A percentile compares a stretch with the other conserved stretches of the same genome.
These are phyloP conservation scores for Baccha elongata DNA, from an alignment of 2,888 invertebrate species.

Conservation along the genomic window DNA sequence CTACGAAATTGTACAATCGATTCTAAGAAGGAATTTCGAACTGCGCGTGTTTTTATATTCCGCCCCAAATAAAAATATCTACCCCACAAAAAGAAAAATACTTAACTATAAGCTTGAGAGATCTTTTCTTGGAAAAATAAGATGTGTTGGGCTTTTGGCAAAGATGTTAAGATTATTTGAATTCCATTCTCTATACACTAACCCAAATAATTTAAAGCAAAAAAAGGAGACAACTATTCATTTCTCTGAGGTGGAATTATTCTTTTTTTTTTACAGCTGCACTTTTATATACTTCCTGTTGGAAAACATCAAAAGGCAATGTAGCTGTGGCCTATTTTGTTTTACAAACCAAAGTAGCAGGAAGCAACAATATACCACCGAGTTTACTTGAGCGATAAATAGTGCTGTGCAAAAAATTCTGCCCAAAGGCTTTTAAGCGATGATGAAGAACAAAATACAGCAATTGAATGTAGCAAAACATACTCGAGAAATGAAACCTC, in stretches of 20 bases:
- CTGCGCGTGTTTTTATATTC: constrained; percentile 44
- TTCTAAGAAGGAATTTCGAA: constrained; percentile 59
- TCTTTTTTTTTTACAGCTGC: neutral
- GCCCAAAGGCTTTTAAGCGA: no score
- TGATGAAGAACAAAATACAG: no score
- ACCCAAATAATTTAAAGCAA: constrained; percentile 34
- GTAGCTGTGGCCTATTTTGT: constrained; percentile 38
- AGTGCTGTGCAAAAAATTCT: constrained; percentile 1
- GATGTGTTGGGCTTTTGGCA: neutral
- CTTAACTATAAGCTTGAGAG: neutral
- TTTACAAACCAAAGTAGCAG: constrained; percentile 7
- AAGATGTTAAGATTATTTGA: constrained; percentile 3
- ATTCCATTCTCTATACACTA: constrained; percentile 33
- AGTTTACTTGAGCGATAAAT: constrained; percentile 18
- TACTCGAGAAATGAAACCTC: no score
- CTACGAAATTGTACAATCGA: constrained; percentile 9
- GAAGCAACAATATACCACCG: constrained; percentile 34
- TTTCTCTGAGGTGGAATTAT: constrained; percentile 20
- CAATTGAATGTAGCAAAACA: no score
- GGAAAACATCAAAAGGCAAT: constrained; percentile 26
- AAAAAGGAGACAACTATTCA: neutral
- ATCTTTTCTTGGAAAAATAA: neutral
- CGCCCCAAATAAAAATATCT: neutral
- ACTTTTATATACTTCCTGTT: neutral
- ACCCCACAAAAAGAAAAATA: neutral